phyloP scores from a whole-genome alignment of 2,888 invertebrate genomes.

The Pyrrhopygopsis socrates region DNA sequence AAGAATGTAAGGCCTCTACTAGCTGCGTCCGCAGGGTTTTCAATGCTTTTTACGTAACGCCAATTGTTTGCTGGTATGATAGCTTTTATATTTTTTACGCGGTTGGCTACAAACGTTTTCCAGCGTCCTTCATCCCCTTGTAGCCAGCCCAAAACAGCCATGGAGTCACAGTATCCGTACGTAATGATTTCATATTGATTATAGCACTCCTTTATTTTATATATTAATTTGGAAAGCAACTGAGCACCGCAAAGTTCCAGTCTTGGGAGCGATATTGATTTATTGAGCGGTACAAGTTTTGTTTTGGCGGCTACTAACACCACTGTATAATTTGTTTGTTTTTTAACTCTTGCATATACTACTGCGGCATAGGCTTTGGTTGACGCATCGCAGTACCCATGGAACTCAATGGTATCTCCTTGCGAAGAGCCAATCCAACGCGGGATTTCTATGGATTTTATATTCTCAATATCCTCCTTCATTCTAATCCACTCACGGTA shows the following conservation, averaged over 20 bases:
- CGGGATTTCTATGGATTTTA: too few relatives aligned
- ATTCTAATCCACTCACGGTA: background rate
- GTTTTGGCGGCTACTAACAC: background rate
- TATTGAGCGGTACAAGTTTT: background rate
- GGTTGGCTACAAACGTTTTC: background rate
- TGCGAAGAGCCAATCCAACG: too few relatives aligned
- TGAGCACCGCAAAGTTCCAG: background rate
- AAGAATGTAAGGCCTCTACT: background rate
- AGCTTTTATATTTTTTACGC: too few relatives aligned
- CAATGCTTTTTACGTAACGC: background rate
- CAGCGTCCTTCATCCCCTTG: background rate
- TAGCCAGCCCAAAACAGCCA: background rate
- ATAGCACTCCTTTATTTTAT: background rate
- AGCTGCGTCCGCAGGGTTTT: background rate
- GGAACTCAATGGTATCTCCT: too few relatives aligned
- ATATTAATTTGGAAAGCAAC: too few relatives aligned
- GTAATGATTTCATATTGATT: background rate
- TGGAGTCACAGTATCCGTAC: background rate
- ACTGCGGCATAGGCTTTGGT: background rate
- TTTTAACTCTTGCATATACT: background rate
- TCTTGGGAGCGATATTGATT: background rate
- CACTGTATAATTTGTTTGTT: too few relatives aligned
- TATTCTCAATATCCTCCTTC: background rate
- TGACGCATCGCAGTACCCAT: background rate
- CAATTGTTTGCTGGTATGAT: background rate